Conservation (phyloP, 2,888 invertebrate genomes). For the Apamea crenata region DNA sequence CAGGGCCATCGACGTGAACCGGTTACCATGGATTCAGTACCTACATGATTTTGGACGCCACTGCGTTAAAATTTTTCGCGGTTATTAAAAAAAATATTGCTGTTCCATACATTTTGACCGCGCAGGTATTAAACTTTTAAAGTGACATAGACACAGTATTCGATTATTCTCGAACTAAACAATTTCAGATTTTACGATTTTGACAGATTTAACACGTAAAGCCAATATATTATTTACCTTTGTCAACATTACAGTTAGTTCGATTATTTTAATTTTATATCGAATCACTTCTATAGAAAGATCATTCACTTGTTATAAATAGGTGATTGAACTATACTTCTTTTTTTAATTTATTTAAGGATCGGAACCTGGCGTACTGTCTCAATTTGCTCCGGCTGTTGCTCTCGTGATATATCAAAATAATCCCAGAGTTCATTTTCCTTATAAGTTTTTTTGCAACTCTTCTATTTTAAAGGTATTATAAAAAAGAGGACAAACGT, state of each 20-base stretch:
- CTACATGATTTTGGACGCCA: no score
- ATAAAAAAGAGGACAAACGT: neutral
- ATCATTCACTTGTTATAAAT: neutral
- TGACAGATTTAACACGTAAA: neutral
- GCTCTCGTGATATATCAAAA: conserved; percentile 40
- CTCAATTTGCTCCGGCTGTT: conserved; percentile 47
- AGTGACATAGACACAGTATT: neutral
- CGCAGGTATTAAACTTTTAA: no score
- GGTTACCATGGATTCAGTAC: no score
- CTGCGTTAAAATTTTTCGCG: no score
- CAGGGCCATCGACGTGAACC: no score
- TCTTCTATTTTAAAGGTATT: neutral
- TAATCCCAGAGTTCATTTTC: conserved; percentile 38
- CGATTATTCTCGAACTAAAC: no score
- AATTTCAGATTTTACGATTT: neutral
- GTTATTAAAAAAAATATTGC: no score
- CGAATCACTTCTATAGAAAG: neutral
- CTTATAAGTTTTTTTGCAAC: conserved; percentile 32
- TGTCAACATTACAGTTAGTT: neutral
- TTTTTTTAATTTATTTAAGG: conserved; percentile 29
- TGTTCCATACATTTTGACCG: no score
- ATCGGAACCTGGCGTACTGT: conserved; percentile 26
- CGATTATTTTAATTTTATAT: neutral
- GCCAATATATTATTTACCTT: neutral
- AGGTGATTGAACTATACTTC: conserved; percentile 39